Evolutionary conservation across 2,113 vertebrate genomes (phyloP).

Genomic region (Solenodon paradoxus): DNA sequence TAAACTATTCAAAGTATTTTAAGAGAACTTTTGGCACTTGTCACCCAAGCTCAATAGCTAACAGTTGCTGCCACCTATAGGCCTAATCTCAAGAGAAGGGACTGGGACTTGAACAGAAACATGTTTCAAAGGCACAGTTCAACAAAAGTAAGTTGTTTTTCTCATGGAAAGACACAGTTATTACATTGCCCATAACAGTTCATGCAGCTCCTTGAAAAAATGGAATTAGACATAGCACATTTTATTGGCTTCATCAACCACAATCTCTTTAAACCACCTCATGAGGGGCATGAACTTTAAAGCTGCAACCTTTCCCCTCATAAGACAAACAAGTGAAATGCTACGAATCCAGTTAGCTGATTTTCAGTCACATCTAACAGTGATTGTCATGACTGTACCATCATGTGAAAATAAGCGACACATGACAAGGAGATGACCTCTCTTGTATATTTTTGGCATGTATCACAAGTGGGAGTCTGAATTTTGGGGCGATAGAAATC

Average conservation of each 20-base stretch:
- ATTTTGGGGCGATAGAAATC: not conserved
- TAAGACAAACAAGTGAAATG: not conserved
- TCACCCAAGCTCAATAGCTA: conserved; percentile 65
- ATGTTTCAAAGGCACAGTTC: conserved; percentile 17
- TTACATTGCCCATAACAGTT: not conserved
- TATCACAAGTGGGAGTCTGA: not conserved
- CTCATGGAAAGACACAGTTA: not conserved
- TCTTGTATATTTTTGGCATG: not conserved
- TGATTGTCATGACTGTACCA: not conserved
- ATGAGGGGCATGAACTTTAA: not conserved
- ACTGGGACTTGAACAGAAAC: not conserved
- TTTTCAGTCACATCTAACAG: not conserved
- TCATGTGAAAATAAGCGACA: not conserved
- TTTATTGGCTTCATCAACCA: not conserved
- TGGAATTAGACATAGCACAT: not conserved
- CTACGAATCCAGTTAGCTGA: not conserved
- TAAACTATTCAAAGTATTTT: conserved; percentile 80
- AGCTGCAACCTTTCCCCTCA: not conserved
- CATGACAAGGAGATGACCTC: not conserved
- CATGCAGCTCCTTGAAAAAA: not conserved
- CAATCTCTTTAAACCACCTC: not conserved
- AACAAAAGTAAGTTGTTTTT: not conserved
- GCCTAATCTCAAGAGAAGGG: conserved; percentile 65
- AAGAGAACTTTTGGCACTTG: conserved; percentile 63
- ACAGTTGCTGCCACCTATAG: conserved; percentile 80